Evolutionary conservation across 2,888 invertebrate genomes (phyloP).

Genomic region (Plagiodera versicolora): DNA sequence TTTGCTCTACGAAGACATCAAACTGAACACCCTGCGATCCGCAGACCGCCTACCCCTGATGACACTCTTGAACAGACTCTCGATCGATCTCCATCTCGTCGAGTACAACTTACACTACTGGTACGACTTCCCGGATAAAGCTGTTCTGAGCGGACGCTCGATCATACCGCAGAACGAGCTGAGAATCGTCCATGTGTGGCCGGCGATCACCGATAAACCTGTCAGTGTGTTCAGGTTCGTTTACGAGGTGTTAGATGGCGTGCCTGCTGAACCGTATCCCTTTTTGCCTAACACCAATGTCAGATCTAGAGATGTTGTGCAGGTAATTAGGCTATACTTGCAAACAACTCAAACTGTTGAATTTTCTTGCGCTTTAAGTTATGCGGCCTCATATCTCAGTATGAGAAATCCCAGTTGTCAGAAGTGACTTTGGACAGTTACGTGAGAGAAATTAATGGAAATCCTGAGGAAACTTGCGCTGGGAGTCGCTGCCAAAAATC

Average conservation of each 20-base stretch:
- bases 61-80: constrained; percentile 72
- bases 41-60: constrained; percentile 71
- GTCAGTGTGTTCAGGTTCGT: constrained; percentile 75
- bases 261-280: constrained; percentile 65
- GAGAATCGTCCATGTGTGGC: constrained; percentile 63
- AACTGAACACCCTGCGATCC: constrained; percentile 72
- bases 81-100: constrained; percentile 72
- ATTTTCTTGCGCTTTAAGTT: constrained; percentile 35
- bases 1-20: constrained; percentile 88
- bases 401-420: constrained; percentile 17
- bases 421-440: constrained; percentile 39
- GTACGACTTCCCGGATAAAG: constrained; percentile 72
- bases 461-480: constrained; percentile 5
- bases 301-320: constrained; percentile 72
- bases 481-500: constrained; percentile 20
- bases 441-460: constrained; percentile 30
- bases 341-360: too few species aligned
- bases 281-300: constrained; percentile 74
- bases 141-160: constrained; percentile 7
- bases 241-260: constrained; percentile 63
- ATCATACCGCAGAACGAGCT: constrained; percentile 56
- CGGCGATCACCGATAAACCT: constrained; percentile 64
- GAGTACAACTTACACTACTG: constrained; percentile 80
- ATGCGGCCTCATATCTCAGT: constrained; percentile 39
- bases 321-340: constrained; percentile 65